Conservation (phyloP, 2,888 invertebrate species). For the Eurois occulta region DNA sequence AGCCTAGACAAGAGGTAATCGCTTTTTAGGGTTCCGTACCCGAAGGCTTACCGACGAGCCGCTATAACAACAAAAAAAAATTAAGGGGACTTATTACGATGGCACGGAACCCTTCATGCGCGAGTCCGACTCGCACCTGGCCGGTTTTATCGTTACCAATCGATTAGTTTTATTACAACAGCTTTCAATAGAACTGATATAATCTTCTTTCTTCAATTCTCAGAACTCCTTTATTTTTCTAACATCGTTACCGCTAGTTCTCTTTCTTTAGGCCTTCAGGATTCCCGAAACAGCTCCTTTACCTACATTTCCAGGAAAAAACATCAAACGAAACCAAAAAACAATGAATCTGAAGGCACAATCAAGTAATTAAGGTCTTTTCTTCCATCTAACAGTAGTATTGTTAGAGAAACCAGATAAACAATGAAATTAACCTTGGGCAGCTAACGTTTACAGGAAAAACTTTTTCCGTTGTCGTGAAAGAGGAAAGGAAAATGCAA, state of each 20-base stretch:
- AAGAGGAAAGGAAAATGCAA: constrained; percentile 52
- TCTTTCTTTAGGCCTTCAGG: background rate
- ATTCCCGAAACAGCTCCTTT: background rate
- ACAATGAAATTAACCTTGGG: constrained; percentile 61
- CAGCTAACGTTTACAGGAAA: constrained; percentile 52
- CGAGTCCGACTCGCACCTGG: too few relatives aligned
- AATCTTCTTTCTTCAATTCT: background rate
- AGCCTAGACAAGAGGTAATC: background rate
- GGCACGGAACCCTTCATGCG: too few relatives aligned
- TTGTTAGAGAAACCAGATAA: constrained; percentile 61
- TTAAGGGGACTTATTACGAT: too few relatives aligned
- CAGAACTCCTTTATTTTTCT: background rate
- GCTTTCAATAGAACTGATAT: background rate
- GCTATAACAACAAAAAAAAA: too few relatives aligned
- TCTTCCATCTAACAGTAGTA: constrained; percentile 35
- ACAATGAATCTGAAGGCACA: constrained; percentile 40
- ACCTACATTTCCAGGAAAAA: background rate
- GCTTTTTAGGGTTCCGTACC: too few relatives aligned
- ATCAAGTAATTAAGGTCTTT: constrained; percentile 41
- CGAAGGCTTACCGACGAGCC: too few relatives aligned
- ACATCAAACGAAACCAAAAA: constrained; percentile 19
- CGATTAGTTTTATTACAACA: too few relatives aligned
- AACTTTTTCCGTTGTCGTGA: constrained; percentile 59
- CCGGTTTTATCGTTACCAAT: too few relatives aligned
- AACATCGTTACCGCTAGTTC: background rate